A percentile compares a stretch with the other conserved stretches of the same genome.
These are phyloP conservation scores for Iphiclides podalirius DNA, from an alignment of 2,888 invertebrate species.

Conservation along the genomic window DNA sequence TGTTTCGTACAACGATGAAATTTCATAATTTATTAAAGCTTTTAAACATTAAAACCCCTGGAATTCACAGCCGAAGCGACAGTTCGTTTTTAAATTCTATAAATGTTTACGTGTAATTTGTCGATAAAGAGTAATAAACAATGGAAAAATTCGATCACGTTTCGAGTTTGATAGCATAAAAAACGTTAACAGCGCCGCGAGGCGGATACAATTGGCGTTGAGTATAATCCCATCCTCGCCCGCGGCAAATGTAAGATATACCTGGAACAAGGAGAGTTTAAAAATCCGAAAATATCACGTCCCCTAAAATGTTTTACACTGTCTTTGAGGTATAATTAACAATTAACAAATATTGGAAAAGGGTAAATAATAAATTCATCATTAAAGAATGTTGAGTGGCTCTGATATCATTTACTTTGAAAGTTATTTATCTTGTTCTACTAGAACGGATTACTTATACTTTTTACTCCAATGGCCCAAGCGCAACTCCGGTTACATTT, in stretches of 20 bases:
- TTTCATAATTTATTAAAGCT: neutral
- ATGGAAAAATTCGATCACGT: constrained; percentile 21
- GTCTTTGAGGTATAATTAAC: too few species aligned
- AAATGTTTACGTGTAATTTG: constrained; percentile 11
- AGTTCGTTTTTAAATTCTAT: neutral
- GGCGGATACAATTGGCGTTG: constrained; percentile 22
- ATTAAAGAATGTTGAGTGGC: too few species aligned
- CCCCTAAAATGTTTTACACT: neutral
- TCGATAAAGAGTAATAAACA: constrained; percentile 18
- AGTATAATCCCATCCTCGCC: constrained; percentile 22
- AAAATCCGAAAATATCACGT: constrained; percentile 16
- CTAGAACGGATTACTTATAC: too few species aligned
- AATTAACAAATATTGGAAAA: too few species aligned
- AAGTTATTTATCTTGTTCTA: too few species aligned
- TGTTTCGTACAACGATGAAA: too few species aligned
- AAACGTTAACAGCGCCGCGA: constrained; percentile 23
- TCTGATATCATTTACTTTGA: too few species aligned
- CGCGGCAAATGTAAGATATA: constrained; percentile 20
- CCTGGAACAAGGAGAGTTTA: constrained; percentile 18
- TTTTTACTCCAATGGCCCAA: too few species aligned
- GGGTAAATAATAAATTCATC: too few species aligned
- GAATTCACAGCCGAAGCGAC: neutral
- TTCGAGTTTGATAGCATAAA: constrained; percentile 20
- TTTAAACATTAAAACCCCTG: neutral
- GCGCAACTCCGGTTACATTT: too few species aligned